Percentiles rank a stretch among this genome's conserved stretches.
Conservation (phyloP, 1,140 invertebrate genomes). For the Euura saliciscinereae region DNA sequence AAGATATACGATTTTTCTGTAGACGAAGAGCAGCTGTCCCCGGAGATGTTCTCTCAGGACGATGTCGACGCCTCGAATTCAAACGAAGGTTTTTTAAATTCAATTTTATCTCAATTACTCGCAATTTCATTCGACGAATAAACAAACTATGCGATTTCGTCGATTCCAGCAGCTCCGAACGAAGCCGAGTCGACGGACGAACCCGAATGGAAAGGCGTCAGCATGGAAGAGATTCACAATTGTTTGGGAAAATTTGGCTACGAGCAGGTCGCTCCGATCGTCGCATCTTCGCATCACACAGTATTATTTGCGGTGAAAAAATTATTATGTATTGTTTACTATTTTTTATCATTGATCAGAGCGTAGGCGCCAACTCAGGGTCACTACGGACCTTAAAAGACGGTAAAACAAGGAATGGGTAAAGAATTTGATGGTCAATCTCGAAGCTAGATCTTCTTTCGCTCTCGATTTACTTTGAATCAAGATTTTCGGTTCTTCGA, state of each 20-base stretch:
- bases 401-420: too few species aligned
- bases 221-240: constrained; percentile 53
- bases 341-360: too few species aligned
- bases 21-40: constrained; percentile 38
- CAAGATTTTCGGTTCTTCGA: too few species aligned
- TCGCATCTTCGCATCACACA: constrained; percentile 44
- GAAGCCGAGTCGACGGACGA: constrained; percentile 12
- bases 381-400: too few species aligned
- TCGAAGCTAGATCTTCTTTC: too few species aligned
- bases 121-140: too few species aligned
- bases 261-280: constrained; percentile 49
- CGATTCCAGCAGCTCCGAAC: neutral
- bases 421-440: too few species aligned
- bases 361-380: too few species aligned
- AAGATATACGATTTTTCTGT: constrained; percentile 20
- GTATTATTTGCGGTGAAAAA: constrained; percentile 50
- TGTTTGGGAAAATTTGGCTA: constrained; percentile 45
- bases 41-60: constrained; percentile 42
- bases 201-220: constrained; percentile 54
- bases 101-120: too few species aligned
- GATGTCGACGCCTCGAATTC: constrained; percentile 26
- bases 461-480: too few species aligned
- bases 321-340: too few species aligned
- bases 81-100: neutral
- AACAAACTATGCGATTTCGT: too few species aligned